Evolutionary conservation across 2,888 invertebrate genomes (phyloP).

Genomic region (Eretmocerus hayati): DNA sequence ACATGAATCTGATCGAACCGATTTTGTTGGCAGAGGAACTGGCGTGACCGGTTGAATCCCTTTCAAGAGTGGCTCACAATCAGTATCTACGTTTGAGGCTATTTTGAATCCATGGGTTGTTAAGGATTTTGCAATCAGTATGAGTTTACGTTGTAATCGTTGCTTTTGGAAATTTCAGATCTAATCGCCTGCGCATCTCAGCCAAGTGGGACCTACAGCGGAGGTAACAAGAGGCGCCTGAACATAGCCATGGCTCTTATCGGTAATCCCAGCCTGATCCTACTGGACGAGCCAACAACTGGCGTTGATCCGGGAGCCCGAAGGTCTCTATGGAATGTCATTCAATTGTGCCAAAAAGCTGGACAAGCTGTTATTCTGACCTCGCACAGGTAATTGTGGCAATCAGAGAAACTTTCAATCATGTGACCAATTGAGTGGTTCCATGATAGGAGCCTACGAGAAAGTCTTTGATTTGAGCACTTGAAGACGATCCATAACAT

Average conservation of each 20-base stretch:
- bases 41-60: too few relatives aligned
- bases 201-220: conserved; percentile 53
- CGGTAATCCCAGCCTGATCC: conserved; percentile 59
- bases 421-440: too few relatives aligned
- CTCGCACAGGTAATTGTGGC: conserved; percentile 60
- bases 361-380: conserved; percentile 60
- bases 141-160: too few relatives aligned
- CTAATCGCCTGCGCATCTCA: conserved; percentile 39
- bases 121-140: too few relatives aligned
- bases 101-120: too few relatives aligned
- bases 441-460: too few relatives aligned
- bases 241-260: conserved; percentile 71
- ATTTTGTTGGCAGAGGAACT: too few relatives aligned
- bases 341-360: conserved; percentile 48
- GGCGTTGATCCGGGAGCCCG: conserved; percentile 66
- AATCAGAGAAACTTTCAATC: background rate
- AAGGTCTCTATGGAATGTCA: conserved; percentile 58
- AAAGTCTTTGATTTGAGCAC: too few relatives aligned
- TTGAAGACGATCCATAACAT: too few relatives aligned
- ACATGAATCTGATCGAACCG: too few relatives aligned
- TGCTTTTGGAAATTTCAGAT: conserved; percentile 28
- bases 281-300: conserved; percentile 70
- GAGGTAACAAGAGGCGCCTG: conserved; percentile 73
- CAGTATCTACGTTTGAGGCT: too few relatives aligned
- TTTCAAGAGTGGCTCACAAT: too few relatives aligned